A percentile compares a stretch with the other conserved stretches of the same genome.
Conservation (phyloP, 2,797 vertebrate species). For the Malurus splendens region DNA sequence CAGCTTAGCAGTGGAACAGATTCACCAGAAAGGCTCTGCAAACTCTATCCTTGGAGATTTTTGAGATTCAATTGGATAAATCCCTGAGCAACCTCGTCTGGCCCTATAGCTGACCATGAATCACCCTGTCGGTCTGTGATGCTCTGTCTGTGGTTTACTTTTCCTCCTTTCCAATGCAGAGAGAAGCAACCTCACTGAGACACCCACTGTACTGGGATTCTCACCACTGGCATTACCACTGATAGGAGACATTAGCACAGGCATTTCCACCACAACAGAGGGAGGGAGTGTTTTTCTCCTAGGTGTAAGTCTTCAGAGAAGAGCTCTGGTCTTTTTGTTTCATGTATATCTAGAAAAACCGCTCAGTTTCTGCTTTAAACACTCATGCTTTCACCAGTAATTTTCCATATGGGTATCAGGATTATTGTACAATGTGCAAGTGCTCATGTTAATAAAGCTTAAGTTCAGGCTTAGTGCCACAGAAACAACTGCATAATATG, state of each 20-base stretch:
- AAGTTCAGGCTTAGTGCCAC: background rate
- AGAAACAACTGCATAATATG: background rate
- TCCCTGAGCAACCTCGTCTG: background rate
- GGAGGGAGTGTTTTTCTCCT: background rate
- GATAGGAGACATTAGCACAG: background rate
- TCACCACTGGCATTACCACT: background rate
- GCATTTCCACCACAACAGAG: background rate
- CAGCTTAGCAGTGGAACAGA: background rate
- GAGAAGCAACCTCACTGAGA: background rate
- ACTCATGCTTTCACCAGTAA: background rate
- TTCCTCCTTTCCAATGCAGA: background rate
- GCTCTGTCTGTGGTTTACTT: background rate
- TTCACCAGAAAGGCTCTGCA: background rate
- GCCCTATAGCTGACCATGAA: background rate
- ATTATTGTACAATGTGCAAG: background rate
- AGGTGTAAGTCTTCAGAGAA: background rate
- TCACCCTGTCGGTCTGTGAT: background rate
- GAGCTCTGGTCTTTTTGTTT: background rate
- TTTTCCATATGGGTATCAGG: background rate
- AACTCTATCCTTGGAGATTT: background rate
- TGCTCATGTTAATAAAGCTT: background rate
- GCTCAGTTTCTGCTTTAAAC: background rate
- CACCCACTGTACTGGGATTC: accelerated
- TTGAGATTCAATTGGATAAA: background rate
- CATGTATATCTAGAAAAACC: background rate